Base-by-base conservation (phyloP, 1,140 invertebrate species). In the Hycleus cichorii region DNA sequence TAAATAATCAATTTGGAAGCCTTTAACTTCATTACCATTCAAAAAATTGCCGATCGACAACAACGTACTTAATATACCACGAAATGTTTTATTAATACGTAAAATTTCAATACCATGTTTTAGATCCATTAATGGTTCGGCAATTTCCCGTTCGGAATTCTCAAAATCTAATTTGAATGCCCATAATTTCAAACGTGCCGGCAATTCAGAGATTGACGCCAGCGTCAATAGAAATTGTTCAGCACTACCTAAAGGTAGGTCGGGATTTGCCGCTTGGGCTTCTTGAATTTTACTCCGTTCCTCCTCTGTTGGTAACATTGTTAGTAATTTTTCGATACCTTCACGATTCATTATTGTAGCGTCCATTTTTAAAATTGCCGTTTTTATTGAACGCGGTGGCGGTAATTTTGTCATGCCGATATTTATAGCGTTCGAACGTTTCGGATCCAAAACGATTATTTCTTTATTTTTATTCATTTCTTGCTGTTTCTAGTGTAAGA, bases 371-470 rank as follows among this genome's bases (percentile, higher is more conserved):
- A 99, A 78, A 65, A 99, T 99, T 47, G 96, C 97, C 24, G 93
- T 91, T 75, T 98, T 98, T 58, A 99, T 99, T 3, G 95, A 93
- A 55, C 95, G 83, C 2, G 95, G 91, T 4, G 95, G 95, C 25
- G 97, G 97, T 61, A 99, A 77, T 73, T 98, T 98, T 7, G 96
- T 99, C 86, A 99, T 93, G n/a, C 95, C 95, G 69, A 99, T 99
- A 74, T 99, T 99, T 64, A 99, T 99, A 8, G 95, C 95, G 76
- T 99, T 98, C 2, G 96, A 99, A 62, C 97, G 80, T 73, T 99
- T 99, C 24, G 94, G 87, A 75, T 98, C 95, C 71, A 99, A 78
- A 26, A 99, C 95, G 44, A 97, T 92, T 53, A 98, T 87, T 75
- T 95, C 91, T 75, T 95, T 92, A 70, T 90, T 97, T 73, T 95